These are phyloP conservation scores for Bubalus kerabau DNA, from an alignment of 2,113 vertebrate species.

Conservation along the genomic window DNA sequence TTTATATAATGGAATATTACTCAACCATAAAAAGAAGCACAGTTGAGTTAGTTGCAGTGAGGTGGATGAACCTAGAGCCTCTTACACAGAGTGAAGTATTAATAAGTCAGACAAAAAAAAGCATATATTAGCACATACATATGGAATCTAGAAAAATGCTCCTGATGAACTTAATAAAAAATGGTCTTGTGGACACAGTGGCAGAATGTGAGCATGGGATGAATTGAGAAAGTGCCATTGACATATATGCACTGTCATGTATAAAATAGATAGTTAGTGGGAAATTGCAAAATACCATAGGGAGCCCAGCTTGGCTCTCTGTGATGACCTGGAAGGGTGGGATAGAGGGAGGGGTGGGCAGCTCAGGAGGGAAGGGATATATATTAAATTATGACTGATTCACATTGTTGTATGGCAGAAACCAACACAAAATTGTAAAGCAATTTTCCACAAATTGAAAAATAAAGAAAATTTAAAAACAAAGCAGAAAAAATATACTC, in stretches of 20 bases:
- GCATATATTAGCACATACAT: background rate
- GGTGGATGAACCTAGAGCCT: background rate
- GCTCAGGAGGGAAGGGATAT: background rate
- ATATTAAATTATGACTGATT: background rate
- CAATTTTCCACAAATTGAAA: background rate
- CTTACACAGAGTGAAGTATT: background rate
- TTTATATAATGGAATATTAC: background rate
- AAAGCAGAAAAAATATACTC: background rate
- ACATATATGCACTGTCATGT: background rate
- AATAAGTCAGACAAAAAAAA: background rate
- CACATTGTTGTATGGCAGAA: background rate
- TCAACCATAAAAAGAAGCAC: background rate
- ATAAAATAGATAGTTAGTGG: background rate
- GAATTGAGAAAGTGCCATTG: background rate
- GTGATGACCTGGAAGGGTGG: background rate
- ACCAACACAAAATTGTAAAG: background rate
- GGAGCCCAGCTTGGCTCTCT: background rate
- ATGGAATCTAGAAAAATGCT: background rate
- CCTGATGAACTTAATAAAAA: background rate
- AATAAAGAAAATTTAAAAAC: background rate
- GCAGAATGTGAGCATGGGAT: background rate
- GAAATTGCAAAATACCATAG: background rate
- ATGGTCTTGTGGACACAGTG: background rate
- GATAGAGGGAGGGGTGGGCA: fast-evolving
- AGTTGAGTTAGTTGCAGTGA: background rate